Evolutionary conservation across 2,888 invertebrate genomes (phyloP), one percentile per base, ranked within the genome.

Genomic region (Arenicola marina): DNA sequence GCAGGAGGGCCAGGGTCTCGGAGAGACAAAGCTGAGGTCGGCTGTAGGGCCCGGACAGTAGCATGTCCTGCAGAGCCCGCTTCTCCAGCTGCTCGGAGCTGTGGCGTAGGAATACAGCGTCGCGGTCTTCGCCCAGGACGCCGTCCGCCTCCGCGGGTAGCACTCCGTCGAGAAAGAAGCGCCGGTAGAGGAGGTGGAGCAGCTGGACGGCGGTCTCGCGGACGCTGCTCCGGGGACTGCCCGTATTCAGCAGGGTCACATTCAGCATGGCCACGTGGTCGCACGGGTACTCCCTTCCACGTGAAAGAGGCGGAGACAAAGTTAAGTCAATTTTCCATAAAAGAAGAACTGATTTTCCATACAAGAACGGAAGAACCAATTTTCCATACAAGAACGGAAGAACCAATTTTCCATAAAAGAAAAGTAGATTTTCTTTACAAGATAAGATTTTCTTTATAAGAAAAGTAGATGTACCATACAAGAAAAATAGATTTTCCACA

Each of bases 261-360:
- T 96, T 98, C 79, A 99, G 93, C 76, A 99, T 93, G 1, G 97
- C 95, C 43, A 95, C 95, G 83, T 96, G 96, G 86, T 96, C 95
- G 75, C 79, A 85, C 56, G 83, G 82, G 61, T 83, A 83, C 63
- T 83, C 83, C 59, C 82, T 83, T 72, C n/a, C n/a, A n/a, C n/a
- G n/a, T n/a, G n/a, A n/a, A n/a, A n/a, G n/a, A n/a, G n/a, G n/a
- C n/a, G n/a, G n/a, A n/a, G n/a, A n/a, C n/a, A n/a, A n/a, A n/a
- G n/a, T n/a, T n/a, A n/a, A n/a, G n/a, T n/a, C n/a, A n/a, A n/a
- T n/a, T n/a, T n/a, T n/a, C n/a, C n/a, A n/a, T n/a, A n/a, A n/a
- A n/a, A n/a, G n/a, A n/a, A n/a, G n/a, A n/a, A n/a, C n/a, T n/a
- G n/a, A n/a, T n/a, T n/a, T n/a, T n/a, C n/a, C n/a, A n/a, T n/a